A percentile compares a stretch with the other conserved stretches of the same genome.
phyloP scores from a whole-genome alignment of 1,140 invertebrate species.

The Popillia japonica region DNA sequence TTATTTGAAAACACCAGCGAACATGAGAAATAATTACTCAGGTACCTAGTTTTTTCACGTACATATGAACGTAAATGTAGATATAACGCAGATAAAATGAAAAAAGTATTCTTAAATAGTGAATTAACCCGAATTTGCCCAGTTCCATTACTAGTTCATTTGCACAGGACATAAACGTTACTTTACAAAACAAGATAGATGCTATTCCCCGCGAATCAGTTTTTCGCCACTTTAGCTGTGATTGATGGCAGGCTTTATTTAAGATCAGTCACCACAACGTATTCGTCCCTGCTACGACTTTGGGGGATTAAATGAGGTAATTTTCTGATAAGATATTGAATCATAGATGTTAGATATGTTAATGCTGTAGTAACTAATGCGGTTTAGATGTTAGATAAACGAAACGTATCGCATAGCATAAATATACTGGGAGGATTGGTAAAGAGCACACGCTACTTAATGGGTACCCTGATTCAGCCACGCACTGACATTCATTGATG shows the following conservation, averaged over 20 bases:
- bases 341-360: constrained; percentile 37
- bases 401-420: background rate
- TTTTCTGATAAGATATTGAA: constrained; percentile 39
- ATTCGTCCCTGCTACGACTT: background rate
- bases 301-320: constrained; percentile 37
- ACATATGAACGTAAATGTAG: no score
- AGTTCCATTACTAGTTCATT: no score
- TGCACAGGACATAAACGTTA: background rate
- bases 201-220: constrained; percentile 10
- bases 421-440: background rate
- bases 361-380: constrained; percentile 33
- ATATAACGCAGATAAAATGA: no score
- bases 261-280: constrained; percentile 17
- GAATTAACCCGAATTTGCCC: no score
- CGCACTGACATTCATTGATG: constrained; percentile 9
- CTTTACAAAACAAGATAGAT: background rate
- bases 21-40: no score
- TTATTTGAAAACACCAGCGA: no score
- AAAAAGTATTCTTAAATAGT: no score
- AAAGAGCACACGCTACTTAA: background rate
- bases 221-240: constrained; percentile 23
- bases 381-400: constrained; percentile 26
- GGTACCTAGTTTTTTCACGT: no score
- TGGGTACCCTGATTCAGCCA: background rate
- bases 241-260: constrained; percentile 37